phyloP scores from a whole-genome alignment of 2,888 invertebrate genomes.

The Ornithoptera priamus region DNA sequence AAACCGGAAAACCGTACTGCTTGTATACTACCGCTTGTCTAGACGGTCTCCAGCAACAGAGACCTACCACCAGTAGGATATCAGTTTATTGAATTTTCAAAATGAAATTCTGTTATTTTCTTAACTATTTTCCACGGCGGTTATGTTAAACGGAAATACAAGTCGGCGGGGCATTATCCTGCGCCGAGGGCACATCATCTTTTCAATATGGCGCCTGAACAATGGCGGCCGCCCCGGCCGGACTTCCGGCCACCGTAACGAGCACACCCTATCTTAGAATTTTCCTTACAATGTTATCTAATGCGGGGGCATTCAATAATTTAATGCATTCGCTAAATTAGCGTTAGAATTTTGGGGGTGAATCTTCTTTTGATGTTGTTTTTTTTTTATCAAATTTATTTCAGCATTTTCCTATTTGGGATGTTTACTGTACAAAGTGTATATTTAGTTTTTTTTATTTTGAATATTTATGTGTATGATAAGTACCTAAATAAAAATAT shows the following conservation, averaged over 20 bases:
- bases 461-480: too few species aligned
- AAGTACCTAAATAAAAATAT: too few species aligned
- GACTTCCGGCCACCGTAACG: conserved; percentile 68
- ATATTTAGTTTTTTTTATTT: too few species aligned
- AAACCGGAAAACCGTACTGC: too few species aligned
- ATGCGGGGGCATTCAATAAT: conserved; percentile 7
- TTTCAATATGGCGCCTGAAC: conserved; percentile 72
- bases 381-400: background rate
- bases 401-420: background rate
- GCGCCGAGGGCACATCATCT: conserved; percentile 64
- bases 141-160: conserved; percentile 31
- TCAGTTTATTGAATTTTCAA: background rate
- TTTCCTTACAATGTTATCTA: conserved; percentile 40
- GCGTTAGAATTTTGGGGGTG: background rate
- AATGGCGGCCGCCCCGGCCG: conserved; percentile 63
- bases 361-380: background rate
- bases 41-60: background rate
- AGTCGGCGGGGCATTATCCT: conserved; percentile 54
- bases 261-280: conserved; percentile 56
- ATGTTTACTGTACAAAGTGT: too few species aligned
- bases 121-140: conserved; percentile 16
- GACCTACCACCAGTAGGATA: background rate
- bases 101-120: background rate
- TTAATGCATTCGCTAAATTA: conserved; percentile 14
- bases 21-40: too few species aligned